Evolutionary conservation across 2,797 vertebrate genomes (phyloP).

Genomic region (Gallinago stenura): DNA sequence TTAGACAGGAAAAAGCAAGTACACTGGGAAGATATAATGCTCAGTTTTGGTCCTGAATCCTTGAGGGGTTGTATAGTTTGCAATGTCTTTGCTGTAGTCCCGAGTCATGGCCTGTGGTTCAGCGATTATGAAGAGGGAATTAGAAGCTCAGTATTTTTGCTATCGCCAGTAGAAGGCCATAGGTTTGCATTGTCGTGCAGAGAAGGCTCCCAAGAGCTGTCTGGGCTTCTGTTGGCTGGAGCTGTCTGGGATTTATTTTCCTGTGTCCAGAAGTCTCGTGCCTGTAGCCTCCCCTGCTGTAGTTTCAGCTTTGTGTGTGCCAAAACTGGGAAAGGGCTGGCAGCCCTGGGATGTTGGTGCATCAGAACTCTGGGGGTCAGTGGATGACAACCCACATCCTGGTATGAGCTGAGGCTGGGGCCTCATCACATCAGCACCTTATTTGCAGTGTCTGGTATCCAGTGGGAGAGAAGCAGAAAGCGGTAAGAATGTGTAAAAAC

Average conservation of each 20-base stretch:
- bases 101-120: neutral
- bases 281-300: neutral
- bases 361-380: rapidly evolving
- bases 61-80: neutral
- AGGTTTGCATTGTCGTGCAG: neutral
- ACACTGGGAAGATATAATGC: rapidly evolving
- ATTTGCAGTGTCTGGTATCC: neutral
- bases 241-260: neutral
- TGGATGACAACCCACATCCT: neutral
- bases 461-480: neutral
- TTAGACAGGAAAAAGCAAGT: neutral
- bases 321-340: neutral
- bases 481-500: neutral
- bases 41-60: neutral
- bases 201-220: rapidly evolving
- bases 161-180: neutral
- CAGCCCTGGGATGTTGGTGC: neutral
- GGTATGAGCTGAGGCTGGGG: neutral
- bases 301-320: neutral
- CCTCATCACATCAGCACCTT: neutral
- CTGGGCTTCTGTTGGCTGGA: too few species aligned
- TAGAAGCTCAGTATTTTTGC: neutral
- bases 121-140: neutral
- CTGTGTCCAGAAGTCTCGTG: neutral
- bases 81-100: neutral